Evolutionary conservation across 2,888 invertebrate genomes (phyloP).

Genomic region (Lottia scabra): DNA sequence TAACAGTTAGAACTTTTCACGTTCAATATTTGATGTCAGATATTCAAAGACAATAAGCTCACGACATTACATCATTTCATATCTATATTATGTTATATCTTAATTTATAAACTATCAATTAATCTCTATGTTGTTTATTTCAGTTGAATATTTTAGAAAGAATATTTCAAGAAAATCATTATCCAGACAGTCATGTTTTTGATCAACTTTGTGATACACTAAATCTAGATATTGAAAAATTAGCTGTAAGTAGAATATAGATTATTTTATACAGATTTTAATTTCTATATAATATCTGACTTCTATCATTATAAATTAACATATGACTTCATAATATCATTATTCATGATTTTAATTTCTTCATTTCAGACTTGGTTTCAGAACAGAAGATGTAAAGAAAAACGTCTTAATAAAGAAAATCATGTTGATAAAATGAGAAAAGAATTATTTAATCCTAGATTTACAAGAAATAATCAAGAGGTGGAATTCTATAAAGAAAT

Average conservation of each 20-base stretch:
- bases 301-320: neutral
- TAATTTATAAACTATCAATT: too few relatives aligned
- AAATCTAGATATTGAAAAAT: neutral
- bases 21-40: too few relatives aligned
- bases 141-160: neutral
- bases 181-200: neutral
- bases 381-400: constrained; percentile 3
- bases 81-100: too few relatives aligned
- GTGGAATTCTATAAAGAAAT: too few relatives aligned
- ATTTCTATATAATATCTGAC: too few relatives aligned
- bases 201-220: neutral
- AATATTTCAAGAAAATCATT: neutral
- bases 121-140: neutral
- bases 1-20: too few relatives aligned
- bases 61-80: too few relatives aligned
- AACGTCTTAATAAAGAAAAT: neutral
- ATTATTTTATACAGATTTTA: too few relatives aligned
- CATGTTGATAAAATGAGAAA: neutral
- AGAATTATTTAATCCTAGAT: neutral
- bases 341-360: neutral
- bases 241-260: neutral
- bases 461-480: neutral
- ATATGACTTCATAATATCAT: neutral
- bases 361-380: neutral
- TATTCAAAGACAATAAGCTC: too few relatives aligned